Evolutionary conservation across 2,797 vertebrate genomes (phyloP), one percentile per base, ranked within the genome.

Genomic region (Cyclopterus lumpus): DNA sequence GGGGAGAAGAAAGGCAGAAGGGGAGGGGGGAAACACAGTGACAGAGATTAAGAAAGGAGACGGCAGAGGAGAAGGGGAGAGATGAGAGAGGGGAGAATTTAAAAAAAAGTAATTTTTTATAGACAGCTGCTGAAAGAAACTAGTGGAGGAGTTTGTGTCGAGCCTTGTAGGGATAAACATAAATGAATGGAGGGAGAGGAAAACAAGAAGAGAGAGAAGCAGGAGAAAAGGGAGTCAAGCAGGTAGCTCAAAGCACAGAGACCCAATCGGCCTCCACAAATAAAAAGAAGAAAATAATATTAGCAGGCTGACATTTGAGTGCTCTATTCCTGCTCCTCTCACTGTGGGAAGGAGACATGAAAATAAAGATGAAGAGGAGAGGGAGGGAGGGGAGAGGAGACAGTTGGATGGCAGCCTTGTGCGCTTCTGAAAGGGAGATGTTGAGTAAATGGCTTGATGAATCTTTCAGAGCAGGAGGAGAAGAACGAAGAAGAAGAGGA

Each of bases 381-480:
- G 14, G 22, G 58, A 60, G 36, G 15, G 79, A 26, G 57, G n/a
- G 34, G 40, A 44, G 22, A 22, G 54, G 57, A 71, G 58, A 75
- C 40, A 46, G 57, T 54, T 70, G 61, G 82, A 82, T 64, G 54
- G 59, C 63, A 42, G 75, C 68, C 70, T 58, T 73, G 75, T 61
- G 44, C 5, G 24, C n/a, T 44, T 79, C 74, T 65, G 74, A 73
- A 85, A 84, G 79, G 72, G 74, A 79, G 59, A 80, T 77, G 87
- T 80, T 85, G 63, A 71, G 63, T 64, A 82, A 88, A 79, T 87
- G 83, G 76, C 59, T 67, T 81, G 69, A 91, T 92, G 81, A 91
- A 90, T 91, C 80, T 92, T 92, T 92, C 79, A 92, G 70, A 75
- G 69, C 16, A 64, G 60, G 48, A 67, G 49, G 14, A 62, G 46